Conservation (phyloP, 1,140 invertebrate genomes). For the Apocrypta bakeri region DNA sequence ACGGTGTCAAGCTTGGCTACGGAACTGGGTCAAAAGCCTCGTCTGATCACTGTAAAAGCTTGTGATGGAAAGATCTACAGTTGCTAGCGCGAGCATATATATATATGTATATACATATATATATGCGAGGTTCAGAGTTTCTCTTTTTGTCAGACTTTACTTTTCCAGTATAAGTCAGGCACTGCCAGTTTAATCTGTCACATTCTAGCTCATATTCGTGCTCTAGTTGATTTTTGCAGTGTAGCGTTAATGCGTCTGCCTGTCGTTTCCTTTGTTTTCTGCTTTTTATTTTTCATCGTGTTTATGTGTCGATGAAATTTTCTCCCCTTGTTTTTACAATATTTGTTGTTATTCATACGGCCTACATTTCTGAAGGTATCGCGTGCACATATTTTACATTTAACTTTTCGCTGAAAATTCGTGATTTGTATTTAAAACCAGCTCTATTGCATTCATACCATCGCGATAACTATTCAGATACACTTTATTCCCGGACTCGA, state of each 20-base stretch:
- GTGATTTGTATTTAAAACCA: too few relatives aligned
- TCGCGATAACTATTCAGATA: too few relatives aligned
- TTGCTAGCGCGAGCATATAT: too few relatives aligned
- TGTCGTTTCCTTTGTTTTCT: background rate
- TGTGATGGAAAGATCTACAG: too few relatives aligned
- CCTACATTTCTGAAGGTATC: background rate
- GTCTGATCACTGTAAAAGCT: constrained; percentile 32
- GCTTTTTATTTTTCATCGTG: background rate
- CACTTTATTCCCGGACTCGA: too few relatives aligned
- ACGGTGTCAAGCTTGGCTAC: too few relatives aligned
- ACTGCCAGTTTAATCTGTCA: constrained; percentile 1
- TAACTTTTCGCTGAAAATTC: too few relatives aligned
- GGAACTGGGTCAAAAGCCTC: constrained; percentile 28
- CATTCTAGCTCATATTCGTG: background rate
- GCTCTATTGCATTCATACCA: too few relatives aligned
- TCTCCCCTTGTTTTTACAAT: background rate
- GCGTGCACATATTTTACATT: background rate
- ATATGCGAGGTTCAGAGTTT: background rate
- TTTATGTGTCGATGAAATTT: background rate
- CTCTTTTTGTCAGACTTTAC: background rate
- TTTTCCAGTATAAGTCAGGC: too few relatives aligned
- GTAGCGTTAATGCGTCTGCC: background rate
- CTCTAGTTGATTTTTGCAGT: background rate
- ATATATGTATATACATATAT: too few relatives aligned
- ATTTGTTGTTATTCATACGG: background rate